Percentiles rank a stretch among this genome's conserved stretches.
phyloP scores from a whole-genome alignment of 23 tunicate genomes.

The Diplosoma virens region DNA sequence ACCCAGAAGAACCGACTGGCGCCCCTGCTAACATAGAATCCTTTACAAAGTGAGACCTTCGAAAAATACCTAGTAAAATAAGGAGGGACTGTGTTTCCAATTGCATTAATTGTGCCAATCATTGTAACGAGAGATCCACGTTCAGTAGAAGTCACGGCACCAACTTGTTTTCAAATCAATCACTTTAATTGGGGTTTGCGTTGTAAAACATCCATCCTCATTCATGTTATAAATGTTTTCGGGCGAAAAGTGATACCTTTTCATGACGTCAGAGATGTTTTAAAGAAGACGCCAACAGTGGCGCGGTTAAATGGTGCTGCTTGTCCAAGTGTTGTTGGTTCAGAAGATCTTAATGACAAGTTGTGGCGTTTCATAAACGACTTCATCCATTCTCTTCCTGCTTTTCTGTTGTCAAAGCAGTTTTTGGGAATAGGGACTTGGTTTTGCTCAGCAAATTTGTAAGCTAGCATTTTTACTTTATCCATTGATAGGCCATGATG shows the following conservation, averaged over 20 bases:
- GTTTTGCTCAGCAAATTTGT: too few relatives aligned
- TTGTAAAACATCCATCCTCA: too few relatives aligned
- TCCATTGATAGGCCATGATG: neutral
- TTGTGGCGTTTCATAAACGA: conserved; percentile 8
- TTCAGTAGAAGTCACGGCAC: conserved; percentile 25
- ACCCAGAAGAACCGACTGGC: conserved; percentile 17
- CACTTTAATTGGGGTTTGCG: too few relatives aligned
- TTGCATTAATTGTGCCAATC: conserved; percentile 26
- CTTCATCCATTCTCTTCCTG: conserved; percentile 2
- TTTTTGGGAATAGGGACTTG: neutral
- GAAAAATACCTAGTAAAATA: conserved; percentile 24
- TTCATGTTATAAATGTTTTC: conserved; percentile 14
- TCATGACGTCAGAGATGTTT: neutral
- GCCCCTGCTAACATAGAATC: conserved; percentile 20
- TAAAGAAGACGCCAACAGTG: conserved; percentile 1
- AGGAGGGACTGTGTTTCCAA: conserved; percentile 42
- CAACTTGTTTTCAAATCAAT: conserved; percentile 12
- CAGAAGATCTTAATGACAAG: neutral
- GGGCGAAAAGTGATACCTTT: neutral
- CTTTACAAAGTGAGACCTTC: conserved; percentile 7
- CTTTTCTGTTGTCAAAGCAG: conserved; percentile 11
- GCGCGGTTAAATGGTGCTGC: conserved; percentile 7
- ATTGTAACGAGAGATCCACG: conserved; percentile 25
- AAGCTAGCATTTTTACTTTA: too few relatives aligned
- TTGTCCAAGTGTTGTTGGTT: conserved; percentile 4